Percentiles rank a stretch among this genome's conserved stretches.
Evolutionary conservation across 2,113 vertebrate species (phyloP).

Genomic region (Chaetodon auriga): DNA sequence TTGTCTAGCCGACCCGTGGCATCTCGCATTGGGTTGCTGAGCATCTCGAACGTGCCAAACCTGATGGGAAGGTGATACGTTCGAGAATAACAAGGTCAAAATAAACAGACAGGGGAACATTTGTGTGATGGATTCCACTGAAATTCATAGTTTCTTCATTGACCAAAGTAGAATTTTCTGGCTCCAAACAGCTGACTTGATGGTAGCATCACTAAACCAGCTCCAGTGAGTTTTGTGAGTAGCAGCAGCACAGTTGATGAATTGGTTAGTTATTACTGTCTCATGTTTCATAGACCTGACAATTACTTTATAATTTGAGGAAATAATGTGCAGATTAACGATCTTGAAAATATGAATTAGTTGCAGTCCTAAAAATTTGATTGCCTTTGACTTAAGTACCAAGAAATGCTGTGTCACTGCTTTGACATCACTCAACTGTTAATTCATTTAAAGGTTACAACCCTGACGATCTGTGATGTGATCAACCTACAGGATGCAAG

Average conservation of each 20-base stretch:
- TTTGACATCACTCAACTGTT: constrained; percentile 11
- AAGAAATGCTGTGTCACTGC: constrained; percentile 8
- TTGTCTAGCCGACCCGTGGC: constrained; percentile 84
- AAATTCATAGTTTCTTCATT: too few species aligned
- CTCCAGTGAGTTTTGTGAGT: not conserved
- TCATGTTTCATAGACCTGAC: not conserved
- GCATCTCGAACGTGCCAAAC: constrained; percentile 87
- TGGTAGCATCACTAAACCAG: not conserved
- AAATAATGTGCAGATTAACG: not conserved
- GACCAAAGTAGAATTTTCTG: too few species aligned
- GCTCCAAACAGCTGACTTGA: not conserved
- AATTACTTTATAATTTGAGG: not conserved
- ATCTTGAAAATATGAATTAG: not conserved
- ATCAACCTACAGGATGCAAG: too few species aligned
- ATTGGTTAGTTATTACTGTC: not conserved
- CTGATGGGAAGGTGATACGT: constrained; percentile 51
- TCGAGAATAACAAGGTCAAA: not conserved
- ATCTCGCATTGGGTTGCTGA: constrained; percentile 85
- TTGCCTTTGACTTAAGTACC: not conserved
- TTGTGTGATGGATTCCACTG: too few species aligned
- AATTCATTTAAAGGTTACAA: not conserved
- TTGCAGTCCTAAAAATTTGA: not conserved
- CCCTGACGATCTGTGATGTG: too few species aligned
- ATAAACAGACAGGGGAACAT: too few species aligned
- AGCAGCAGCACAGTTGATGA: not conserved